Evolutionary conservation across 2,113 vertebrate species (phyloP).

Genomic region (Smithornis capensis): DNA sequence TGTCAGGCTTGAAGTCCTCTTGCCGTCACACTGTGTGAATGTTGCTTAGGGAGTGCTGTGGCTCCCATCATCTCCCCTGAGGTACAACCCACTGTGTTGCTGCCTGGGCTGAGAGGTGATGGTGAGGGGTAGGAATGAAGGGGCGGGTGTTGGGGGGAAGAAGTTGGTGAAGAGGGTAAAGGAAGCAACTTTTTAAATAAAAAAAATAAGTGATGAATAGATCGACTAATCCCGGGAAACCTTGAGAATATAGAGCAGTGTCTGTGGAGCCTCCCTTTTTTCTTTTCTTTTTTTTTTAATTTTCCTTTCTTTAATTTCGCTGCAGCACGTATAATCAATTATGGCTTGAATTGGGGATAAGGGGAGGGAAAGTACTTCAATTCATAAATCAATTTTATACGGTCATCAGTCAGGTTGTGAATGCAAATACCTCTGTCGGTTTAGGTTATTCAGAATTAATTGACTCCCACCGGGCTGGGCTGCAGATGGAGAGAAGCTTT

Average conservation of each 20-base stretch:
- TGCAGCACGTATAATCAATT: constrained; percentile 98
- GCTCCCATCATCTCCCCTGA: not conserved
- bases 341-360: constrained; percentile 84
- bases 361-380: constrained; percentile 86
- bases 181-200: constrained; percentile 76
- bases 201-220: constrained; percentile 76
- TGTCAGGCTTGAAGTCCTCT: not conserved
- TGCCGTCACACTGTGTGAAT: not conserved
- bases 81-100: not conserved
- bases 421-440: constrained; percentile 88
- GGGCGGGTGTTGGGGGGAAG: not conserved
- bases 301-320: constrained; percentile 83
- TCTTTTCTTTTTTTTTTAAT: constrained; percentile 76
- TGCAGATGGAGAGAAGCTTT: constrained; percentile 77
- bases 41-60: not conserved
- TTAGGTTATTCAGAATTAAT: constrained; percentile 86
- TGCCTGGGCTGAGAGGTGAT: not conserved
- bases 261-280: constrained; percentile 70
- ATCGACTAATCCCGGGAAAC: constrained; percentile 71
- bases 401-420: constrained; percentile 98
- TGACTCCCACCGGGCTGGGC: constrained; percentile 79
- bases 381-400: constrained; percentile 99
- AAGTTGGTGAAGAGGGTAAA: constrained; percentile 3
- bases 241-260: constrained; percentile 67
- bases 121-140: not conserved